Percentiles rank a stretch among this genome's conserved stretches.
These are phyloP conservation scores for Stenolophus ochropezus DNA, from an alignment of 2,888 invertebrate genomes.

Conservation along the genomic window DNA sequence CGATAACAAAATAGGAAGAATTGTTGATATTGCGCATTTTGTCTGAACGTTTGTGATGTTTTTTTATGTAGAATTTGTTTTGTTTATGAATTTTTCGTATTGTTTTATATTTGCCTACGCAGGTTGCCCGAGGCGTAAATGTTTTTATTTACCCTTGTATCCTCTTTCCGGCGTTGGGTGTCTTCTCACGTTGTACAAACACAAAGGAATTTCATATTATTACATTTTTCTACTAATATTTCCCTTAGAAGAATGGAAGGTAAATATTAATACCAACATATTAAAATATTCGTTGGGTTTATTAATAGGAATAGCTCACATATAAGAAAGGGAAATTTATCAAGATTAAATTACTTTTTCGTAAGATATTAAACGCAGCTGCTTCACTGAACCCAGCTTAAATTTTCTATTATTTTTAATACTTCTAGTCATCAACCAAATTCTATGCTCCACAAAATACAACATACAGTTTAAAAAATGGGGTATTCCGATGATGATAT, in stretches of 20 bases:
- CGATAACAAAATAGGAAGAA: no score
- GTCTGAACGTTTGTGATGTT: no score
- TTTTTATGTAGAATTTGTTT: no score
- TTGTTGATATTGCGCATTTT: no score
- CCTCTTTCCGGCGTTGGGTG: neutral
- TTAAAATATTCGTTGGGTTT: neutral
- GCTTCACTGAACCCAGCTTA: neutral
- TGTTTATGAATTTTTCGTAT: neutral
- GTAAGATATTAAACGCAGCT: neutral
- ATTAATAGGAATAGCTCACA: neutral
- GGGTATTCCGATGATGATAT: no score
- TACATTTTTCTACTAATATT: neutral
- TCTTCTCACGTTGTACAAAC: neutral
- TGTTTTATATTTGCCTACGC: neutral
- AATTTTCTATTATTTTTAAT: neutral
- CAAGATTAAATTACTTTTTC: neutral
- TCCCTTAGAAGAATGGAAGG: neutral
- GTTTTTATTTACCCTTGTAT: constrained; percentile 4
- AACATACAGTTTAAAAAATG: no score
- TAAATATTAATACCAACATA: neutral
- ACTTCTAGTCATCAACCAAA: neutral
- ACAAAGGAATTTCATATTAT: neutral
- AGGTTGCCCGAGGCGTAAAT: neutral
- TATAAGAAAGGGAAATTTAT: neutral
- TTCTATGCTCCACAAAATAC: no score